Conservation (phyloP, 2,797 vertebrate species). For the Fistularia commersonii region DNA sequence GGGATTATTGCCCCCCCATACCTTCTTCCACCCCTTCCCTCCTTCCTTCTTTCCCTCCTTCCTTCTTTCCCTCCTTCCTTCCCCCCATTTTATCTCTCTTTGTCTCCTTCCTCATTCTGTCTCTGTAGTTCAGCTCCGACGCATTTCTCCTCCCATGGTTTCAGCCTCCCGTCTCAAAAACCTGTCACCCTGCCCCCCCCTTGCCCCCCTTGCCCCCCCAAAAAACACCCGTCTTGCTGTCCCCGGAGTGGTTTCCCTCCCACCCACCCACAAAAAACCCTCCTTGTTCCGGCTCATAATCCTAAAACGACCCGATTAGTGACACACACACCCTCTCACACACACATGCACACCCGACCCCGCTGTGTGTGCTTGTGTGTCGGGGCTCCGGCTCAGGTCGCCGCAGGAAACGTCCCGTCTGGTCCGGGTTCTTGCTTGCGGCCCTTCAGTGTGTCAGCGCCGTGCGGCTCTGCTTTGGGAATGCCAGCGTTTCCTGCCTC, state of each 20-base stretch:
- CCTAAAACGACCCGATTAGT: constrained; percentile 57
- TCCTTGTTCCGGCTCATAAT: constrained; percentile 48
- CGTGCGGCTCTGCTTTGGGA: too few relatives aligned
- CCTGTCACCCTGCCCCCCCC: neutral
- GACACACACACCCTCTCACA: constrained; percentile 32
- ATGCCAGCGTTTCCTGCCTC: too few relatives aligned
- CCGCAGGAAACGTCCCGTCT: too few relatives aligned
- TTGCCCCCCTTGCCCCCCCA: too few relatives aligned
- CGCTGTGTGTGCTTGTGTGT: neutral
- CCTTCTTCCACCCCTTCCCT: constrained; percentile 37
- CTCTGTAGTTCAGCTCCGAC: constrained; percentile 3
- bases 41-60: constrained; percentile 18
- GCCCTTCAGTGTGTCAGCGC: too few relatives aligned
- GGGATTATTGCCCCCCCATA: constrained; percentile 71
- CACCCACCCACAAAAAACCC: neutral
- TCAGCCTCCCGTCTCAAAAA: constrained; percentile 1
- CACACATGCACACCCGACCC: neutral
- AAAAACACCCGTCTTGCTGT: constrained; percentile 1
- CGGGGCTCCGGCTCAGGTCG: neutral
- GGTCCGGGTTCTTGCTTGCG: too few relatives aligned
- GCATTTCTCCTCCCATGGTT: neutral
- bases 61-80: neutral
- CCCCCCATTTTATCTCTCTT: constrained; percentile 14
- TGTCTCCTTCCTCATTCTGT: neutral
- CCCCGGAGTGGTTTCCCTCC: neutral